These are phyloP conservation scores for Zaprionus gabonicus DNA, from an alignment of 1,140 invertebrate genomes.

Conservation along the genomic window DNA sequence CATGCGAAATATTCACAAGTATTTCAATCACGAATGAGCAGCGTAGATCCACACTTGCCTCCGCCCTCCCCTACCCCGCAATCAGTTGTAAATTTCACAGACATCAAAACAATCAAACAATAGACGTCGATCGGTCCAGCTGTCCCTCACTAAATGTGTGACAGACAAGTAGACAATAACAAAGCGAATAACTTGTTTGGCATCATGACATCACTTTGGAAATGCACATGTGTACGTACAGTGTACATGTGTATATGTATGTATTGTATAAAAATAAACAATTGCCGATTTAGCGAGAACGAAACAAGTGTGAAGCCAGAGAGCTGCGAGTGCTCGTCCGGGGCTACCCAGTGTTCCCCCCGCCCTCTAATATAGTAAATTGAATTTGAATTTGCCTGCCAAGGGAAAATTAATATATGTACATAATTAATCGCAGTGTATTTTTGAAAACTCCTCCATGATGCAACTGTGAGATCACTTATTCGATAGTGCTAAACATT, in stretches of 20 bases:
- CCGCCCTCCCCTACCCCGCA: background rate
- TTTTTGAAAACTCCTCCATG: background rate
- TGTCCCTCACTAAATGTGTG: background rate
- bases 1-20: background rate
- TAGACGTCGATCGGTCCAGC: constrained; percentile 15
- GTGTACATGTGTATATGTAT: background rate
- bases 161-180: constrained; percentile 5
- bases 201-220: constrained; percentile 77
- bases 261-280: constrained; percentile 78
- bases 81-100: constrained; percentile 35
- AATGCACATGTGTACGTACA: constrained; percentile 32
- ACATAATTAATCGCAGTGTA: background rate
- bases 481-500: too few relatives aligned
- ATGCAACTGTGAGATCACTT: constrained; percentile 2
- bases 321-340: background rate
- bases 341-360: background rate
- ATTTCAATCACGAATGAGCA: constrained; percentile 1
- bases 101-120: constrained; percentile 40
- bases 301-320: background rate
- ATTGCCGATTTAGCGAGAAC: constrained; percentile 54
- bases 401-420: background rate
- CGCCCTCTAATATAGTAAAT: too few relatives aligned
- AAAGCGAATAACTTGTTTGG: constrained; percentile 58
- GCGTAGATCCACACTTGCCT: too few relatives aligned
- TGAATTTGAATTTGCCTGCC: background rate